Evolutionary conservation across 2,888 invertebrate genomes (phyloP), one percentile per base, ranked within the genome.

Genomic region (Elysia crispata): DNA sequence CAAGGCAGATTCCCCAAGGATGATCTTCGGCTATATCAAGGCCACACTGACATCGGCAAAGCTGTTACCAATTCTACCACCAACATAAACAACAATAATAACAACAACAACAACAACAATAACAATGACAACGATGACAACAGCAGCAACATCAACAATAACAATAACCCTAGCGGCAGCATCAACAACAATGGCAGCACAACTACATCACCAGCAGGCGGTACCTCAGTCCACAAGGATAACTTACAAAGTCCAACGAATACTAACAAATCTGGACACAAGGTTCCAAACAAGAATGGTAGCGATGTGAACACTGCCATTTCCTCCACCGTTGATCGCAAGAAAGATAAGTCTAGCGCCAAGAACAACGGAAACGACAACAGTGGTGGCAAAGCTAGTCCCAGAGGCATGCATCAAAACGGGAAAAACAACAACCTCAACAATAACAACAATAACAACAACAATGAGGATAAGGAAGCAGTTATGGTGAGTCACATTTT

Each of bases 1-100:
- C 60, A 60, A 25, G 60, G 25, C n/a, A 60, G 60, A 60, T 60
- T 60, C 25, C 60, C 60, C n/a, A n/a, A 60, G 60, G 60, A 60
- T 13, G 60, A 60, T 60, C 60, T 60, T 25, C 60, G 25, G 25
- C 15, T 60, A 41, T 41, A 41, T 11, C 41, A 41, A 15, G 25
- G n/a, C 15, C 60, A 60, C n/a, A 60, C n/a, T 8, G 60, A 25
- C 25, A 60, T 60, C 25, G 60, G n/a, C 15, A 8, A 5, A 25
- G 6, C 60, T 8, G 60, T n/a, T 13, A 60, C 60, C n/a, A 60
- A 13, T 60, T n/a, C 60, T 13, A 23, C n/a, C n/a, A 60, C n/a
- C 60, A 23, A 25, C n/a, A 60, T 60, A 5, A 60, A 60, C 25
- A 60, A 13, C 25, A 60, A 13, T 13, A 60, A 60, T 60, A 25